These are phyloP conservation scores for Tortrix viridana DNA, from an alignment of 2,888 invertebrate species.

Conservation along the genomic window DNA sequence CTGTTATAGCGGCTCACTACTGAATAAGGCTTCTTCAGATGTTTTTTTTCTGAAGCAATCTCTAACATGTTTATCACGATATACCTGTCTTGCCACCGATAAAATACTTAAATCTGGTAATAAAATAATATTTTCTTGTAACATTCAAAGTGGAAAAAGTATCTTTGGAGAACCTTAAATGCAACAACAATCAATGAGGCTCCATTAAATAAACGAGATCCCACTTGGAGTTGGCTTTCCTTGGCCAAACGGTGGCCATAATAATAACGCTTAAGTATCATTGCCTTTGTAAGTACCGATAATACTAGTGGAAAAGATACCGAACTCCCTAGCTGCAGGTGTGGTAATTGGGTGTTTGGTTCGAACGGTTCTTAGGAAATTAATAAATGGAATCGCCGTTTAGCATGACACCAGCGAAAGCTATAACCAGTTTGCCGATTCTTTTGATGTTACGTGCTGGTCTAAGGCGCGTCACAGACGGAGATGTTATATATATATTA, in stretches of 20 bases:
- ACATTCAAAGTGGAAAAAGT: slow-evolving; percentile 36
- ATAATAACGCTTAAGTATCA: slow-evolving; percentile 66
- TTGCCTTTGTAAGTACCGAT: slow-evolving; percentile 31
- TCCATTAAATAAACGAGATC: slow-evolving; percentile 70
- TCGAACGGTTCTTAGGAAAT: slow-evolving; percentile 8
- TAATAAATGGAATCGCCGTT: neutral
- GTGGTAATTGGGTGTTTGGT: slow-evolving; percentile 24
- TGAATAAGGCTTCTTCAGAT: too few species aligned
- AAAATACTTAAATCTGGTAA: neutral
- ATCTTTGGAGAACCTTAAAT: slow-evolving; percentile 48
- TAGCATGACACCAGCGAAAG: neutral
- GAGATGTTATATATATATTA: too few species aligned
- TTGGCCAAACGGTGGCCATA: slow-evolving; percentile 64
- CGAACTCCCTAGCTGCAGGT: slow-evolving; percentile 8
- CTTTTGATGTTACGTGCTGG: too few species aligned
- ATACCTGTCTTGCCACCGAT: too few species aligned
- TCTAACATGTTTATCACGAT: too few species aligned
- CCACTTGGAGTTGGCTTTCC: slow-evolving; percentile 58
- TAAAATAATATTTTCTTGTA: neutral
- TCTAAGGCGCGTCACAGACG: too few species aligned
- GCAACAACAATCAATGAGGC: slow-evolving; percentile 39
- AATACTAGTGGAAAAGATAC: slow-evolving; percentile 36
- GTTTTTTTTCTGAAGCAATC: too few species aligned
- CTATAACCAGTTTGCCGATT: too few species aligned
- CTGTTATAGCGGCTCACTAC: too few species aligned